Evolutionary conservation across 2,888 invertebrate genomes (phyloP).

Genomic region (Mongoloraphidia duomilia): DNA sequence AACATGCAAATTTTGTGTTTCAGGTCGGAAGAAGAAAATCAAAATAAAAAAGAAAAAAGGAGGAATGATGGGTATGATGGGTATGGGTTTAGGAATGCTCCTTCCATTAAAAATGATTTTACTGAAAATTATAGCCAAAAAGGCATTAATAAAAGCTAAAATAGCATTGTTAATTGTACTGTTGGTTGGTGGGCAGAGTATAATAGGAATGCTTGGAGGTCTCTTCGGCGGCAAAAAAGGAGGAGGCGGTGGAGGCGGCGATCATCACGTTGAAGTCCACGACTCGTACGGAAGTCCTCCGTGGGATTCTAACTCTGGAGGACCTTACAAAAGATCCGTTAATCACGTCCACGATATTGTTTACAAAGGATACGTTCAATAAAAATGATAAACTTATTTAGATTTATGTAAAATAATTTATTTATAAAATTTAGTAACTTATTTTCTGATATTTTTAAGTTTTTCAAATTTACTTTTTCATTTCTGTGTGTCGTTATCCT

Average conservation of each 20-base stretch:
- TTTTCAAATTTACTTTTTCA: too few species aligned
- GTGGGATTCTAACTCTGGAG: conserved; percentile 21
- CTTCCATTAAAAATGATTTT: conserved; percentile 68
- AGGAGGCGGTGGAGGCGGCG: conserved; percentile 29
- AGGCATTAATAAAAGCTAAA: conserved; percentile 67
- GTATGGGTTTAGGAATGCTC: conserved; percentile 75
- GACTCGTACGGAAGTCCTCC: conserved; percentile 14
- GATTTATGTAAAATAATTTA: too few species aligned
- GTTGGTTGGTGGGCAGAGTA: conserved; percentile 69
- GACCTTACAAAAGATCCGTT: too few species aligned
- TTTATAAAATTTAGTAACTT: too few species aligned
- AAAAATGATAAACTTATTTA: too few species aligned
- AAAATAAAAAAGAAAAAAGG: conserved; percentile 83
- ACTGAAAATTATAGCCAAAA: conserved; percentile 67
- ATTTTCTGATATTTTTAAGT: too few species aligned
- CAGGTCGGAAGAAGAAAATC: conserved; percentile 44
- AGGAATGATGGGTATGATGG: conserved; percentile 85
- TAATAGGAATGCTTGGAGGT: conserved; percentile 40
- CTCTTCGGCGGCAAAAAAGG: conserved; percentile 53
- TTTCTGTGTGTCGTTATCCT: too few species aligned
- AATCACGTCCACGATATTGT: too few species aligned
- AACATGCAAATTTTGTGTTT: conserved; percentile 18
- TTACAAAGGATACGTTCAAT: too few species aligned
- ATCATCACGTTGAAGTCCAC: conserved; percentile 22
- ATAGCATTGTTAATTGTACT: conserved; percentile 68